These are phyloP conservation scores for Sceloporus undulatus DNA, from an alignment of 2,113 vertebrate genomes.

Conservation along the genomic window DNA sequence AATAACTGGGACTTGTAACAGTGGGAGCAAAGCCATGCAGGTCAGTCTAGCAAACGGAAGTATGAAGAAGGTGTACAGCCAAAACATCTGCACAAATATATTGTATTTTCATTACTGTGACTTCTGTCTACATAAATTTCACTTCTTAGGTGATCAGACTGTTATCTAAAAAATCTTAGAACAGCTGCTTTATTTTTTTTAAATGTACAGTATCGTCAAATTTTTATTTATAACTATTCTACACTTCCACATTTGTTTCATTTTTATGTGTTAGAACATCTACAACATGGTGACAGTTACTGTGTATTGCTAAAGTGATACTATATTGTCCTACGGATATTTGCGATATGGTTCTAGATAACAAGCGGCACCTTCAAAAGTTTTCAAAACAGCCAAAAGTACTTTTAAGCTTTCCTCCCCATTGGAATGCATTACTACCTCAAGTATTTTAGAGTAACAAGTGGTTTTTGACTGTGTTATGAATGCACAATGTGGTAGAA, in stretches of 20 bases:
- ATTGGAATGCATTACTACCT: constrained; percentile 39
- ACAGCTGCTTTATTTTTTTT: constrained; percentile 22
- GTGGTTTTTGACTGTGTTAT: constrained; percentile 13
- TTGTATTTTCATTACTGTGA: constrained; percentile 41
- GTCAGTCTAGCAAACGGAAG: constrained; percentile 48
- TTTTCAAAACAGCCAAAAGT: constrained; percentile 54
- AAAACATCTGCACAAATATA: constrained; percentile 32
- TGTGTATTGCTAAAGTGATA: constrained; percentile 7
- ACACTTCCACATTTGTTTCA: constrained; percentile 25
- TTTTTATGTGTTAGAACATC: constrained; percentile 28
- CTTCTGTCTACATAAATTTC: constrained; percentile 41
- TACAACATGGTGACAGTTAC: constrained; percentile 34
- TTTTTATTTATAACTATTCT: background rate
- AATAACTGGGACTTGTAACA: constrained; percentile 54
- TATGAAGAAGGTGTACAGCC: constrained; percentile 33
- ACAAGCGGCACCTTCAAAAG: constrained; percentile 56
- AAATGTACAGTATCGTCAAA: background rate
- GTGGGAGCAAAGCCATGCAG: constrained; percentile 15
- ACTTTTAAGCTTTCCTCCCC: constrained; percentile 52
- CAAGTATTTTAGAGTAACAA: constrained; percentile 32
- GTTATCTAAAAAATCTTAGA: constrained; percentile 52
- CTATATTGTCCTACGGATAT: constrained; percentile 14
- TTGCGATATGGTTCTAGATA: constrained; percentile 34
- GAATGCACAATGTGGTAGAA: constrained; percentile 39
- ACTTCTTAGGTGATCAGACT: constrained; percentile 37